phyloP scores from a whole-genome alignment of 2,113 vertebrate species.

The Boulengeromyrus knoepffleri region DNA sequence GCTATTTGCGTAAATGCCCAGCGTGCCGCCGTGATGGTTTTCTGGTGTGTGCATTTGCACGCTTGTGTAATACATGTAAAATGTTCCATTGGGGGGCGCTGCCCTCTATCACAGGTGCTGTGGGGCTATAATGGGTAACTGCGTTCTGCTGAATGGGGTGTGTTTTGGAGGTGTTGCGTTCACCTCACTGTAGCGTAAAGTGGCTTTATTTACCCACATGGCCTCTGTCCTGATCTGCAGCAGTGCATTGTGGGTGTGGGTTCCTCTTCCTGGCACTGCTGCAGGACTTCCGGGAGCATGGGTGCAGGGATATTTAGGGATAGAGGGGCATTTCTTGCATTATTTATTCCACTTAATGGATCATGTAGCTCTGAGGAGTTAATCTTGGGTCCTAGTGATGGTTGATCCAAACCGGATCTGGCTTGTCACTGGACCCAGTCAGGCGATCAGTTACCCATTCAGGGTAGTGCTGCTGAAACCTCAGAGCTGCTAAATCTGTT shows the following conservation, averaged over 20 bases:
- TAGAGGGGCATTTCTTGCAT: not conserved
- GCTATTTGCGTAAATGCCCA: not conserved
- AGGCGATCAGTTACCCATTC: constrained; percentile 39
- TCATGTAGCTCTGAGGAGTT: not conserved
- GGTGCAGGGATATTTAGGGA: not conserved
- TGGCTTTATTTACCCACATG: not conserved
- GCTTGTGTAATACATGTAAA: not conserved
- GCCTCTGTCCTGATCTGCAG: not conserved
- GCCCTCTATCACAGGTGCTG: not conserved
- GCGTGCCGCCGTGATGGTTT: not conserved
- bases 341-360: not conserved
- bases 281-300: not conserved
- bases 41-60: not conserved
- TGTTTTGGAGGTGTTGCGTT: not conserved
- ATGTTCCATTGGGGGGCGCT: not conserved
- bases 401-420: constrained; percentile 43
- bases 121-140: not conserved
- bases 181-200: not conserved
- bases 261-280: not conserved
- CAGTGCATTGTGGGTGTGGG: not conserved
- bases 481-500: not conserved
- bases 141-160: not conserved
- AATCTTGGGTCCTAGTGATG: not conserved
- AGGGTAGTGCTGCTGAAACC: too few relatives aligned
- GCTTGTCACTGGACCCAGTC: constrained; percentile 39